phyloP scores from a whole-genome alignment of 23 tunicate species.

The Styela plicata region DNA sequence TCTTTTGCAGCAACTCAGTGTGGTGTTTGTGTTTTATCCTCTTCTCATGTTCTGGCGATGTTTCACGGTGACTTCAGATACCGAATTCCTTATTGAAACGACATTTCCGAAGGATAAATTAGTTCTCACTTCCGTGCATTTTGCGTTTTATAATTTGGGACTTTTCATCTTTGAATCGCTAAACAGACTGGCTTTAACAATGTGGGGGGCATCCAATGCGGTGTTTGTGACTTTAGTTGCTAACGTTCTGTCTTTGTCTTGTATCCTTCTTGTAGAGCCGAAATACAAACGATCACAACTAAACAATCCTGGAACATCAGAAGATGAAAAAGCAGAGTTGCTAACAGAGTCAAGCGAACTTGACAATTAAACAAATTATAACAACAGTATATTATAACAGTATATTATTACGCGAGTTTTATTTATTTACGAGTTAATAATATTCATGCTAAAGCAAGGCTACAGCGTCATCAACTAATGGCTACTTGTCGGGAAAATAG shows the following conservation, averaged over 20 bases:
- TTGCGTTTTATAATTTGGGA: slow-evolving; percentile 5
- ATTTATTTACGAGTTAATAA: too few species aligned
- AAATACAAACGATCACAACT: slow-evolving; percentile 9
- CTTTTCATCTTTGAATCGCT: neutral
- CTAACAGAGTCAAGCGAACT: too few species aligned
- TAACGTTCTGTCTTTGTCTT: neutral
- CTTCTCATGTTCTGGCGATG: neutral
- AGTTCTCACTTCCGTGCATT: neutral
- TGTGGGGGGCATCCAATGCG: neutral
- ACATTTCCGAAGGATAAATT: slow-evolving; percentile 9
- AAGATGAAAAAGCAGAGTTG: too few species aligned
- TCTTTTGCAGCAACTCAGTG: neutral
- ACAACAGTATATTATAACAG: too few species aligned
- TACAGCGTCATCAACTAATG: too few species aligned
- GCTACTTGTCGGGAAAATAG: too few species aligned
- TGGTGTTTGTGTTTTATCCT: slow-evolving; percentile 1
- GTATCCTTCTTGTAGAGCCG: slow-evolving; percentile 3
- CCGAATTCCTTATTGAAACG: slow-evolving; percentile 14
- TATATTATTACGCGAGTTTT: too few species aligned
- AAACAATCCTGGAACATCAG: too few species aligned
- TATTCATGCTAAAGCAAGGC: too few species aligned
- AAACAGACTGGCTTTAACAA: neutral
- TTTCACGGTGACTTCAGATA: neutral
- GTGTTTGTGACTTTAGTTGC: neutral
- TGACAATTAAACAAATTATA: too few species aligned